Percentiles rank a stretch among this genome's conserved stretches.
These are phyloP conservation scores for Eristalinus sepulchralis DNA, from an alignment of 2,888 invertebrate species.

Conservation along the genomic window DNA sequence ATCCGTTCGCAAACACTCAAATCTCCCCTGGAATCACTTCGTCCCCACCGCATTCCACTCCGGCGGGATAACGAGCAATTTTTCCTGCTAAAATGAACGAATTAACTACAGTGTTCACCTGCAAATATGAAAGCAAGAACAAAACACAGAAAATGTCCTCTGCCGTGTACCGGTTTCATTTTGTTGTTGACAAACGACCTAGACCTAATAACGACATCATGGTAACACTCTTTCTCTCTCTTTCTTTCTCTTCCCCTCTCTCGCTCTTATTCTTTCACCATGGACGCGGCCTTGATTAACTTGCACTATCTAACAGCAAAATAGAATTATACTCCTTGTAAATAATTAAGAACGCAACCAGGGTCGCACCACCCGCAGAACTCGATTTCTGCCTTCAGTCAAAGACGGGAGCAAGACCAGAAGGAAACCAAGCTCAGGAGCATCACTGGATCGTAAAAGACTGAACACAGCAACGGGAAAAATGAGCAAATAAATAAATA, in stretches of 20 bases:
- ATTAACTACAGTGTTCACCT: neutral
- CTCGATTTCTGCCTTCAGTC: neutral
- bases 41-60: neutral
- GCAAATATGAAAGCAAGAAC: neutral
- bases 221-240: conserved; percentile 1
- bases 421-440: neutral
- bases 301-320: conserved; percentile 4
- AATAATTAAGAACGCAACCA: conserved; percentile 34
- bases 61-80: neutral
- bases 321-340: conserved; percentile 16
- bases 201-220: conserved; percentile 26
- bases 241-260: neutral
- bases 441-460: neutral
- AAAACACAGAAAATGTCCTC: neutral
- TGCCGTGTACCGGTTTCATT: neutral
- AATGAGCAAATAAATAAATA: neutral
- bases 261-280: conserved; percentile 6
- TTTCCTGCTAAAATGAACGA: neutral
- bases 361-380: neutral
- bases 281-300: conserved; percentile 29
- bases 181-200: neutral
- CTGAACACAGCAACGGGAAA: neutral
- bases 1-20: neutral
- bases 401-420: neutral
- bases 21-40: neutral